These are phyloP conservation scores for Andrena bicolor DNA, from an alignment of 2,888 invertebrate species.

Conservation along the genomic window DNA sequence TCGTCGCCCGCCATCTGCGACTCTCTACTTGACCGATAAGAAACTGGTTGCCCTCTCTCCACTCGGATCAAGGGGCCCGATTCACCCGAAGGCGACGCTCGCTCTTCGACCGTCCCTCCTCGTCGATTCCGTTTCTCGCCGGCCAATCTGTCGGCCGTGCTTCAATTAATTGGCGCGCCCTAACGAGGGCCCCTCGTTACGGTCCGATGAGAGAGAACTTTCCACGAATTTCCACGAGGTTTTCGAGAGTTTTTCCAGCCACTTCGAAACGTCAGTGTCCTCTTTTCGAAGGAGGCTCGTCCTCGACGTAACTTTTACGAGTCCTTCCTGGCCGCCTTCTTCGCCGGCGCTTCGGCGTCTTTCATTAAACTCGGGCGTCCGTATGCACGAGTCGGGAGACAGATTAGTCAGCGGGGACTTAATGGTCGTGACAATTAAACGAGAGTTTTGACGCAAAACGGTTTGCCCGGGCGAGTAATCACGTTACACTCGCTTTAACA, in stretches of 20 bases:
- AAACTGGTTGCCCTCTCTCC: neutral
- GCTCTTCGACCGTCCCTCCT: neutral
- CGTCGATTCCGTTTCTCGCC: slow-evolving; percentile 14
- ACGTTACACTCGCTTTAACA: slow-evolving; percentile 34
- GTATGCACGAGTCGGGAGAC: slow-evolving; percentile 43
- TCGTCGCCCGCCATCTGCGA: neutral
- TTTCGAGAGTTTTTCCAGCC: slow-evolving; percentile 33
- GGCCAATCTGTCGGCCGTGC: slow-evolving; percentile 29
- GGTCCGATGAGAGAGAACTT: slow-evolving; percentile 30
- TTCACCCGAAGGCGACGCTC: neutral
- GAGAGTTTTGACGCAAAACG: slow-evolving; percentile 46
- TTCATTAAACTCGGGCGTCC: slow-evolving; percentile 46
- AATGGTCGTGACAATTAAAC: slow-evolving; percentile 60
- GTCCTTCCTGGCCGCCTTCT: neutral
- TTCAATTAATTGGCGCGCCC: slow-evolving; percentile 46
- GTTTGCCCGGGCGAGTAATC: slow-evolving; percentile 36
- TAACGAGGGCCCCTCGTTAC: slow-evolving; percentile 59
- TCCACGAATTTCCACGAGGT: slow-evolving; percentile 20
- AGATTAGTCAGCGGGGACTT: slow-evolving; percentile 51
- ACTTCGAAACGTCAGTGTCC: neutral
- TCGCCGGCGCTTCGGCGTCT: slow-evolving; percentile 34
- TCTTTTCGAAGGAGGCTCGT: neutral
- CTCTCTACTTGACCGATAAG: neutral
- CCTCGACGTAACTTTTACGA: slow-evolving; percentile 36
- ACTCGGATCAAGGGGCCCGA: neutral